phyloP scores from a whole-genome alignment of 2,797 vertebrate species.

The Parauchenoglanis punctatus region DNA sequence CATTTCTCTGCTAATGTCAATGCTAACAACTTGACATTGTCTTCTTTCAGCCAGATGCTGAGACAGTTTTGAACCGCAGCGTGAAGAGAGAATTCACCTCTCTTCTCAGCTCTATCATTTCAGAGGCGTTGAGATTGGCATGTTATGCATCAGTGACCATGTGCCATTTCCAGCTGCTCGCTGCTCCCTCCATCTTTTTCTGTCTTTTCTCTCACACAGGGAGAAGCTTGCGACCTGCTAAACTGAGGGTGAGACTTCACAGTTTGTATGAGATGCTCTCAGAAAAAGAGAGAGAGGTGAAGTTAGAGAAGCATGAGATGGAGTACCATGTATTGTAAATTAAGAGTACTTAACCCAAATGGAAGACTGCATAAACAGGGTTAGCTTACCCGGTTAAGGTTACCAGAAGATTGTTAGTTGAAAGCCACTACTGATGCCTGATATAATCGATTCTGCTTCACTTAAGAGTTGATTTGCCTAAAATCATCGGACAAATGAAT shows the following conservation, averaged over 20 bases:
- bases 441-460: neutral
- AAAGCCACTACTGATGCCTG: neutral
- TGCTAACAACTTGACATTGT: neutral
- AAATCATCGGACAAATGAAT: neutral
- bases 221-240: conserved; percentile 56
- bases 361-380: neutral
- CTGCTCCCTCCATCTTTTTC: neutral
- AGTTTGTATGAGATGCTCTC: conserved; percentile 44
- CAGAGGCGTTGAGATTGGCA: conserved; percentile 56
- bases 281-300: conserved; percentile 7
- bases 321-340: neutral
- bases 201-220: conserved; percentile 25
- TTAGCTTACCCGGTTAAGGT: neutral
- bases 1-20: neutral
- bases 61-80: neutral
- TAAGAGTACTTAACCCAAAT: neutral
- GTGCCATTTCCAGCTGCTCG: conserved; percentile 54
- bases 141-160: conserved; percentile 60
- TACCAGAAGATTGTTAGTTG: neutral
- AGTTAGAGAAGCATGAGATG: neutral
- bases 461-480: neutral
- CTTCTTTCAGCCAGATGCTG: neutral
- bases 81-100: conserved; percentile 23
- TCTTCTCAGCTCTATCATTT: conserved; percentile 63
- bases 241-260: conserved; percentile 60